These are phyloP conservation scores for Tetranychus piercei DNA, from an alignment of 2,888 invertebrate genomes.

Conservation along the genomic window DNA sequence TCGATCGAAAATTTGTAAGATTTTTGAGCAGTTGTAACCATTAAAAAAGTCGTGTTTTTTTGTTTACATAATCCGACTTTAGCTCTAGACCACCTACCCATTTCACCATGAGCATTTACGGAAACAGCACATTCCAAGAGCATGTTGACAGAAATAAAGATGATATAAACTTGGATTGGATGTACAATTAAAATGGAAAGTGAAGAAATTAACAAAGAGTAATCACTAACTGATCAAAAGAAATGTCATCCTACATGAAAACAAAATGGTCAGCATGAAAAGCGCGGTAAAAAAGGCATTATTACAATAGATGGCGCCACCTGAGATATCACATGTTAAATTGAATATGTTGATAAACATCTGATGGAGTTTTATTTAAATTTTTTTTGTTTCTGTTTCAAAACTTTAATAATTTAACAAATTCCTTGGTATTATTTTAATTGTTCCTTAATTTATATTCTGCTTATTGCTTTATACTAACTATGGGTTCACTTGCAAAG, in stretches of 20 bases:
- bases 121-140: neutral
- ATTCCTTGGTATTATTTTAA: neutral
- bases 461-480: neutral
- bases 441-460: neutral
- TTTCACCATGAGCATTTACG: neutral
- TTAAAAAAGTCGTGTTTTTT: neutral
- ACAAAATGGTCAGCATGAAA: no score
- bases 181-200: neutral
- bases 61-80: neutral
- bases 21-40: neutral
- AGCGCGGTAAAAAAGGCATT: no score
- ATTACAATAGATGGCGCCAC: no score
- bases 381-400: no score
- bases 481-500: slow-evolving; percentile 53
- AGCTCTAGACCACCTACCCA: neutral
- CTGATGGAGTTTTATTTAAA: no score
- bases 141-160: neutral
- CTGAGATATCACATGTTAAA: no score
- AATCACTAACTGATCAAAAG: no score
- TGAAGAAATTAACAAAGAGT: no score
- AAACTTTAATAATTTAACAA: neutral
- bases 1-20: neutral
- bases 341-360: no score
- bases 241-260: no score
- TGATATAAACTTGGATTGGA: neutral